phyloP scores from a whole-genome alignment of 2,113 vertebrate species.

The Alligator sinensis region DNA sequence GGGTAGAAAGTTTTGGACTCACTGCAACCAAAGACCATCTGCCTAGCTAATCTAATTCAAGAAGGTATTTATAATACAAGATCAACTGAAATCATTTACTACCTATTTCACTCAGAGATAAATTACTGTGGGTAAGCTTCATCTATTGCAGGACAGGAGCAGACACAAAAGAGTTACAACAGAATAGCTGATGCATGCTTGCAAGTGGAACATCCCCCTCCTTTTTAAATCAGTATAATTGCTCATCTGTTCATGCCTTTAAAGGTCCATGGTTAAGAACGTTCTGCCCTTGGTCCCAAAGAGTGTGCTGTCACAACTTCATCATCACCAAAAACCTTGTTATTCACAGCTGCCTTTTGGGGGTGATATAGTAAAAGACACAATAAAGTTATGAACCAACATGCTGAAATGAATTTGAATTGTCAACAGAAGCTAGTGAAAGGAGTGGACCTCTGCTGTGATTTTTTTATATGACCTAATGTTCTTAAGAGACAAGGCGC shows the following conservation, averaged over 20 bases:
- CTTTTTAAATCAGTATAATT: too few relatives aligned
- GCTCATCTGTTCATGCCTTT: background rate
- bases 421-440: constrained; percentile 45
- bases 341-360: constrained; percentile 18
- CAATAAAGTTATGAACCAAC: constrained; percentile 21
- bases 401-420: constrained; percentile 61
- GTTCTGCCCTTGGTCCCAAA: background rate
- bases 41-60: background rate
- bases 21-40: background rate
- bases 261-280: background rate
- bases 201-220: too few relatives aligned
- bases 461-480: constrained; percentile 40
- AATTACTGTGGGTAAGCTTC: too few relatives aligned
- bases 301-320: background rate
- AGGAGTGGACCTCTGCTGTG: background rate
- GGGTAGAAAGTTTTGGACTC: background rate
- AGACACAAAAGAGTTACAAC: too few relatives aligned
- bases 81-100: too few relatives aligned
- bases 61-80: background rate
- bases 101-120: too few relatives aligned
- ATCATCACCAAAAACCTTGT: background rate
- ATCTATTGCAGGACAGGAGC: too few relatives aligned
- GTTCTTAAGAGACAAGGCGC: constrained; percentile 35
- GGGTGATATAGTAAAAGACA: constrained; percentile 15
- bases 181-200: too few relatives aligned